These are phyloP conservation scores for Chamaea fasciata DNA, from an alignment of 2,113 vertebrate species.

Conservation along the genomic window DNA sequence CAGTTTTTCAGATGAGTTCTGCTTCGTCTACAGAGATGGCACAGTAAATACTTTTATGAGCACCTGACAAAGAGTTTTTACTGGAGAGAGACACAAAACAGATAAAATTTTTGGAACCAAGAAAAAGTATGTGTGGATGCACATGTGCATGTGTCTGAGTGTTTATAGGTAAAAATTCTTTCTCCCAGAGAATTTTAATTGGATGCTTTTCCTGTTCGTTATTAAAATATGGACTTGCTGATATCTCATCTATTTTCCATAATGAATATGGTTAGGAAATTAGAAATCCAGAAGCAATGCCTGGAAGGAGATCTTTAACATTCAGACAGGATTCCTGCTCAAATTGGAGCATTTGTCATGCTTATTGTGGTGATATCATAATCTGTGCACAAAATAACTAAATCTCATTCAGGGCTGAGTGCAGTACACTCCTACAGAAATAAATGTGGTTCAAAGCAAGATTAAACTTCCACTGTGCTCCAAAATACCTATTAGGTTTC, in stretches of 20 bases:
- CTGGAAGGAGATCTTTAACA: not conserved
- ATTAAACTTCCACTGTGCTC: not conserved
- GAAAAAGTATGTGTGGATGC: not conserved
- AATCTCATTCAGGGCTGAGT: not conserved
- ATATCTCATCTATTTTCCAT: not conserved
- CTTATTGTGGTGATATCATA: not conserved
- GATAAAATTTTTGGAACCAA: not conserved
- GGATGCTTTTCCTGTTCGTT: not conserved
- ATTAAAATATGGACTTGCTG: not conserved
- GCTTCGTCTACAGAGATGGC: not conserved
- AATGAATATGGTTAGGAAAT: not conserved
- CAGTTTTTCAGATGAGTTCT: not conserved
- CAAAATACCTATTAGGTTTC: not conserved
- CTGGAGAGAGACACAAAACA: not conserved
- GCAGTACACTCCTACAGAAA: not conserved
- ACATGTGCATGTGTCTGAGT: rapidly evolving
- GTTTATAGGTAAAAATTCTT: not conserved
- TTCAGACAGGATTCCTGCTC: not conserved
- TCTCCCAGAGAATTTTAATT: not conserved
- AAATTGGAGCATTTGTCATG: constrained; percentile 2
- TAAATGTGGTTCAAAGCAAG: not conserved
- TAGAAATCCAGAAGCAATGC: not conserved
- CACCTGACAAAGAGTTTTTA: not conserved
- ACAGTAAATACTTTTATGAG: not conserved
- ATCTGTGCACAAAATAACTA: not conserved